Base-by-base conservation (phyloP, 2,797 vertebrate genomes). In the Hafferia zeledoni region DNA sequence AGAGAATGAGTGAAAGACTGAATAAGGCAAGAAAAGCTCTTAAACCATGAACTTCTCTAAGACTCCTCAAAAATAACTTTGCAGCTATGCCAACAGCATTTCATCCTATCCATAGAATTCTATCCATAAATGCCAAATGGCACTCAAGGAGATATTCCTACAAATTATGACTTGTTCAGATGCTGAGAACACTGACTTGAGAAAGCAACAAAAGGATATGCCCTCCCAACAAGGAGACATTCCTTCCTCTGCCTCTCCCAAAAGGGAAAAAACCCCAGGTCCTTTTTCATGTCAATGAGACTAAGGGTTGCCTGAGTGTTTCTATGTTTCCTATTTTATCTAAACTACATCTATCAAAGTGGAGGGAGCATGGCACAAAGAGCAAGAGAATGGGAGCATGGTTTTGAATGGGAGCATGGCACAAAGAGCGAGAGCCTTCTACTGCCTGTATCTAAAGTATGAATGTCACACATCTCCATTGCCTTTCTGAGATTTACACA, bases 201-300 rank as follows among this genome's bases (percentile, higher is more conserved):
- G 47, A 80, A 88, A 47, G 22, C 24, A 90, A 55, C n/a, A 77
- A 63, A 86, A 67, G 15, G 41, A 86, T 85, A 92, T 52, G 11
- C 8, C 17, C 23, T 39, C 13, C n/a, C 52, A 80, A 10, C 10
- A 63, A 39, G 43, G 4, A 85, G 43, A 59, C 37, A 37, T 59
- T 90, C 60, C 25, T 90, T 92, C 56, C 7, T 80, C 33, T 4
- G 50, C 3, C 23, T 63, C 10, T 28, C 24, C 8, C 8, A 23
- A 14, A 65, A 74, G 49, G 6, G 20, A 2, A 67, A 64, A 61
- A 63, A 39, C 44, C 0, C 0, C 2, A n/a, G 3, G 6, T 61
- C 13, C 3, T 74, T 87, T 93, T 50, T 30, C 59, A 72, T 15
- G 11, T 52, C 60, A 65, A 7, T 39, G 52, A 79, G 13, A 16